A percentile compares a stretch with the other conserved stretches of the same genome.
Conservation (phyloP, 2,888 invertebrate species). For the Tipula unca region DNA sequence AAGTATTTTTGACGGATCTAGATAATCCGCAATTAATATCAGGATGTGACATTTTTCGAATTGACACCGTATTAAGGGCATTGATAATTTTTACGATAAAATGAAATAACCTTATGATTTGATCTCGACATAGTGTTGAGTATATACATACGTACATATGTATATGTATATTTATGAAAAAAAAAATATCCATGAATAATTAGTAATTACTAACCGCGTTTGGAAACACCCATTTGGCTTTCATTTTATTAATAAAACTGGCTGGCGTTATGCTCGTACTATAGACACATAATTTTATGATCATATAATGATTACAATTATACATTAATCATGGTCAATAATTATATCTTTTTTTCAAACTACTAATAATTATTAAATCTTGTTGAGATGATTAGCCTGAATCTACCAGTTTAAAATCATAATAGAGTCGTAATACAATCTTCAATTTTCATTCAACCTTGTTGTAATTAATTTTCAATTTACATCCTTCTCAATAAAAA, state of each 20-base stretch:
- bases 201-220: too few species aligned
- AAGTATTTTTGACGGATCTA: too few species aligned
- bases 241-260: neutral
- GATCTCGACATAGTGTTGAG: neutral
- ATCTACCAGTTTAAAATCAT: neutral
- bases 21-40: neutral
- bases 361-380: neutral
- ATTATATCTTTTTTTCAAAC: neutral
- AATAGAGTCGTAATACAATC: neutral
- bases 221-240: neutral
- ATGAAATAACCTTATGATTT: neutral
- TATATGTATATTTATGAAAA: neutral
- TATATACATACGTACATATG: too few species aligned
- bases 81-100: neutral
- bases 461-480: neutral
- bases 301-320: neutral
- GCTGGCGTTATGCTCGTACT: too few species aligned
- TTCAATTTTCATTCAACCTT: neutral
- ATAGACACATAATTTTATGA: neutral
- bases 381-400: neutral
- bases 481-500: neutral
- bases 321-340: neutral
- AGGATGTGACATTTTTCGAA: neutral
- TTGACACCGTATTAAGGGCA: neutral
- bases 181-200: neutral